Base-by-base conservation (phyloP, 2,888 invertebrate species). In the Sericinus montela region DNA sequence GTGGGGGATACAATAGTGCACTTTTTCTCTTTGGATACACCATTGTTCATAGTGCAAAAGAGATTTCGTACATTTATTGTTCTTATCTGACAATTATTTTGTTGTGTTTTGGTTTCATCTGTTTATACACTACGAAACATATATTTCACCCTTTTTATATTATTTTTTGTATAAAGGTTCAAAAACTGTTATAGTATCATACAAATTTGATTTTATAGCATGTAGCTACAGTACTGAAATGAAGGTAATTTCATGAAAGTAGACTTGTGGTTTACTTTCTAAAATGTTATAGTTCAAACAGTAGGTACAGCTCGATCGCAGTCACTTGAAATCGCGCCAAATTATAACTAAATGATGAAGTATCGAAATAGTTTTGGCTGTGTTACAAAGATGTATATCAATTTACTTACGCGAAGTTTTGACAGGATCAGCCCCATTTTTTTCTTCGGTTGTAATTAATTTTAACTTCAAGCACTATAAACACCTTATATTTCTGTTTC, bases 401-500 rank as follows among this genome's bases (percentile, higher is more conserved):
- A 69, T 63, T 67, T 70, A 90, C 92, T 91, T 81, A 93, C 93
- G 75, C 92, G 90, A 84, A 93, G 92, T 87, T 91, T 92, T 56
- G 91, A 92, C 75, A 92, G 82, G 59, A 93, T 89, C 52, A 91
- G 80, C 58, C 93, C 93, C 93, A 93, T 93, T 66, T 80, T 82
- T 60, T 58, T 59, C 47, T 57, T 58, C 47, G 53, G 54, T 48
- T 48, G 42, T 53, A 60, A 49, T 37, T 44, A 16, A 56, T 58
- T n/a, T n/a, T 58, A 52, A 61, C 53, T 54, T 35, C 40, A 52
- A 47, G 48, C 72, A 72, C 68, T 69, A 62, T 52, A 51, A 63
- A 61, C 63, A 60, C 65, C 61, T 60, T 68, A 59, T 69, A 66
- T 68, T 69, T 67, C 66, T 61, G 64, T 63, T 71, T 69, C 38